Base-by-base conservation (phyloP, 1,140 invertebrate genomes). In the Macrostomum lignano region DNA sequence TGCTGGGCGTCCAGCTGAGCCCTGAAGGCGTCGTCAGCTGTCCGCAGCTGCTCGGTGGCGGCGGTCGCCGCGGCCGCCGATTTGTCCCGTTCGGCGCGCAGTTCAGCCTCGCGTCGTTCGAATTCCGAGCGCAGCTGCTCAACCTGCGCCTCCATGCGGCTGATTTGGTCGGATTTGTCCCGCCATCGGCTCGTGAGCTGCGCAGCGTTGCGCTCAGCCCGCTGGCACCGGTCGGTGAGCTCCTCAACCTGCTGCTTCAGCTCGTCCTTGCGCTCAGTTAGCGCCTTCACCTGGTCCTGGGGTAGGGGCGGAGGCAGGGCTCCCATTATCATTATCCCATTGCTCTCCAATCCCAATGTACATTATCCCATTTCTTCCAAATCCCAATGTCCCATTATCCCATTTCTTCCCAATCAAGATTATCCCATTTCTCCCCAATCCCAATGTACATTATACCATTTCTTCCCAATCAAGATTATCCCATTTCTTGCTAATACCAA, bases 1-100 rank as follows among this genome's bases (percentile, higher is more conserved):
- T 54, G 49, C 26, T 52, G 52, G 2, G 40, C 25, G 11, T 53
- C 51, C 6, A 56, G 34, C 38, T 56, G 51, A 13, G 45, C 39
- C 7, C 51, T 38, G 36, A 56, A 56, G 2, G 42, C 43, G 37
- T 47, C 47, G 38, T 56, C 53, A 6, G 45, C 38, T 14, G 30
- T 32, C 7, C 42, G 39, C 14, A 56, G 31, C 26, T 48, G 48
- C 28, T 52, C 46, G 31, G 48, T 42, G 9, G 49, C 48, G 14
- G 45, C 32, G 35, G 50, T 54, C 2, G 48, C 47, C 15, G 45
- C 48, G 17, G 46, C 32, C 13, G 49, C 22, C 17, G 51, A 44
- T 25, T 47, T 44, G 29, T 53, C 46, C 7, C 49, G 35, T 29
- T 50, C 52, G 7, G 42, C 38, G 1, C 33, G 38, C 21, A 55